Percentiles rank a stretch among this genome's conserved stretches.
These are phyloP conservation scores for Melanargia galathea DNA, from an alignment of 2,888 invertebrate species.

Conservation along the genomic window DNA sequence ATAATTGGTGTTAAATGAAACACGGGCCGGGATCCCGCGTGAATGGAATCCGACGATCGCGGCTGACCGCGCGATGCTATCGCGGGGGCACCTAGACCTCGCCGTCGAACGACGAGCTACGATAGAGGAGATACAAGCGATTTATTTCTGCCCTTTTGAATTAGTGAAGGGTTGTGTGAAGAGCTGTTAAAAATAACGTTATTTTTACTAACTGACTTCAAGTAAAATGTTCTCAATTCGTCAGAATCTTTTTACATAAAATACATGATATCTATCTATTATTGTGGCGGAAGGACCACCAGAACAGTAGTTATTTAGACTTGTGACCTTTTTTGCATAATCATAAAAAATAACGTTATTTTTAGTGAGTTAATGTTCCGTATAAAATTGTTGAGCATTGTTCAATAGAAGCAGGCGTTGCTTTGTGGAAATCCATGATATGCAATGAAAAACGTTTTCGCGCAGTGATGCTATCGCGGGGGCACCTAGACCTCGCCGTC, in stretches of 20 bases:
- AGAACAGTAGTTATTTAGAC: no score
- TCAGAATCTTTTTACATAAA: no score
- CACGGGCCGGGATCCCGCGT: conserved; percentile 78
- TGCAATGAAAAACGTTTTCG: no score
- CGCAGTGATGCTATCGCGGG: conserved; percentile 74
- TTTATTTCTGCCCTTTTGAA: conserved; percentile 9
- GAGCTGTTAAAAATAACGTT: not conserved
- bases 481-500: conserved; percentile 67
- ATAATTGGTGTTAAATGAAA: conserved; percentile 82
- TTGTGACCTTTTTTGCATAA: no score
- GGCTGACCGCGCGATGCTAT: conserved; percentile 79
- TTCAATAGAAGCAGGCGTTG: no score
- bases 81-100: conserved; percentile 73
- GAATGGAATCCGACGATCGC: conserved; percentile 79
- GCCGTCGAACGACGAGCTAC: not conserved
- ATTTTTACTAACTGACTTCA: not conserved
- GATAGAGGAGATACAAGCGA: conserved; percentile 6
- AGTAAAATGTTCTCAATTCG: no score
- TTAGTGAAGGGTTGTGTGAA: not conserved
- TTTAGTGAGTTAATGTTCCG: no score
- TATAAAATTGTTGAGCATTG: no score
- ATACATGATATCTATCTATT: no score
- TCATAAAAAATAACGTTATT: no score
- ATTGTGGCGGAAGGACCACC: no score
- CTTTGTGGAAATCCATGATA: no score